These are phyloP conservation scores for Asteroscopus sphinx DNA, from an alignment of 2,888 invertebrate genomes.

Conservation along the genomic window DNA sequence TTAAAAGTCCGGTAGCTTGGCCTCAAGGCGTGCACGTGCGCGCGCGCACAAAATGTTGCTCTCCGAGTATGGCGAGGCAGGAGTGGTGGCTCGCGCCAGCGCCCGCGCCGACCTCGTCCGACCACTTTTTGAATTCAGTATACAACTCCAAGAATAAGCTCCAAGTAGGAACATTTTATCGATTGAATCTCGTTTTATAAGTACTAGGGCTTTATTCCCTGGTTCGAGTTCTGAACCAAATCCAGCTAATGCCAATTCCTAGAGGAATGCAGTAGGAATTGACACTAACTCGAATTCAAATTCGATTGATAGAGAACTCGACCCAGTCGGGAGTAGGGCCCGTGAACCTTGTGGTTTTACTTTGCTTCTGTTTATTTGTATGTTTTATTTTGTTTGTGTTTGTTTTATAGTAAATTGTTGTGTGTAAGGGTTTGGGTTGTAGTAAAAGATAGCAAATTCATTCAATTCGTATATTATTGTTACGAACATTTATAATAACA, in stretches of 20 bases:
- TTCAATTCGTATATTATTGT: constrained; percentile 74
- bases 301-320: no score
- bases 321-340: no score
- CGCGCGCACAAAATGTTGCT: constrained; percentile 64
- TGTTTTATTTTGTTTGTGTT: constrained; percentile 47
- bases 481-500: constrained; percentile 61
- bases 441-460: constrained; percentile 75
- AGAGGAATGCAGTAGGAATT: no score
- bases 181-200: constrained; percentile 66
- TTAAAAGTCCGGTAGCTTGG: constrained; percentile 84
- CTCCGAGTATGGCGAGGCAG: constrained; percentile 63
- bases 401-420: constrained; percentile 24
- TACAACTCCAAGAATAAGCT: constrained; percentile 58
- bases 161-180: constrained; percentile 63
- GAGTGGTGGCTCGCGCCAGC: constrained; percentile 66
- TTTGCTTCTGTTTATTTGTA: constrained; percentile 44
- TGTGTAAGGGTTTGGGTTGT: constrained; percentile 45
- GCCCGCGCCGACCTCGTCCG: constrained; percentile 74
- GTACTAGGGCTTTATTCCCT: no score
- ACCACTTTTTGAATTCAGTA: constrained; percentile 75
- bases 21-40: constrained; percentile 83
- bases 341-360: constrained; percentile 45
- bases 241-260: no score
- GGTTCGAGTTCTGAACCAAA: no score
- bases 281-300: no score